Evolutionary conservation across 2,888 invertebrate genomes (phyloP).

Genomic region (Hofmannophila pseudospretella): DNA sequence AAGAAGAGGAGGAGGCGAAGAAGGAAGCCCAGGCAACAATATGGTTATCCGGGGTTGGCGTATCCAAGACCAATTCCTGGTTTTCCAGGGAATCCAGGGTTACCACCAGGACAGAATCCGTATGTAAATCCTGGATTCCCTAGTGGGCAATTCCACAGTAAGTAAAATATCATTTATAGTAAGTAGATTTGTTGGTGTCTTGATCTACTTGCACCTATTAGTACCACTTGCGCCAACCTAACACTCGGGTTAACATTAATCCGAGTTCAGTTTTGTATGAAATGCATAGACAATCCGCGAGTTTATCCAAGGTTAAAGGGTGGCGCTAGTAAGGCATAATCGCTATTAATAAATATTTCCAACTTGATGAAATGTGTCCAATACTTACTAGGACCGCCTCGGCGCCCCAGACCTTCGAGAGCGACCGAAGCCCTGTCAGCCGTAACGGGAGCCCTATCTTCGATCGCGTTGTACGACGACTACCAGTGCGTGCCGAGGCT

Average conservation of each 20-base stretch:
- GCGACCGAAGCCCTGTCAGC: constrained; percentile 51
- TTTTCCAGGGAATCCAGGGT: constrained; percentile 15
- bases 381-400: constrained; percentile 35
- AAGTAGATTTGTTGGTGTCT: too few species aligned
- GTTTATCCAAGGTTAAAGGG: too few species aligned
- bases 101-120: constrained; percentile 12
- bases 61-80: constrained; percentile 12
- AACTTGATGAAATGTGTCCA: neutral
- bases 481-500: constrained; percentile 87
- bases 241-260: too few species aligned
- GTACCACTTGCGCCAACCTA: too few species aligned
- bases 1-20: constrained; percentile 38
- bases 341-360: too few species aligned
- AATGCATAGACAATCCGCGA: too few species aligned
- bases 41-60: constrained; percentile 8
- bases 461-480: constrained; percentile 82
- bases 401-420: constrained; percentile 35
- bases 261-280: too few species aligned
- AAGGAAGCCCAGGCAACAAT: constrained; percentile 27
- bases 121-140: constrained; percentile 12
- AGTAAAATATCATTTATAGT: too few species aligned
- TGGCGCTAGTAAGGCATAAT: too few species aligned
- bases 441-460: constrained; percentile 55
- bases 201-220: too few species aligned
- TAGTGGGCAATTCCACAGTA: constrained; percentile 22